A percentile compares a stretch with the other conserved stretches of the same genome.
Conservation (phyloP, 2,113 vertebrate species). For the Capricornis sumatraensis region DNA sequence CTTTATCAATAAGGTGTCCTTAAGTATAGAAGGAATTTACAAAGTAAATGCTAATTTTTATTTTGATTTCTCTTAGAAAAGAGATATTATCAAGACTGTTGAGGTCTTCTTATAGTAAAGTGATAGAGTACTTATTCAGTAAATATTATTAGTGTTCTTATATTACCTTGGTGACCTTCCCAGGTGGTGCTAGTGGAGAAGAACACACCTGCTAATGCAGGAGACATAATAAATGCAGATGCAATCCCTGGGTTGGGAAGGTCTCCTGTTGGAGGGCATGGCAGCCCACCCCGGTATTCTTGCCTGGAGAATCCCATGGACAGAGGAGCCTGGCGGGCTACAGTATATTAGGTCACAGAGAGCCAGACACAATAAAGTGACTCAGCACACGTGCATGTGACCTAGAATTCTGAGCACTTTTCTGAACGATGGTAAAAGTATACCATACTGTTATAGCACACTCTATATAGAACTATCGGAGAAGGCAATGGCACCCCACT, state of each 20-base stretch:
- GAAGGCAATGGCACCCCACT: too few relatives aligned
- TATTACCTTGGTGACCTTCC: background rate
- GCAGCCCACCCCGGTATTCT: background rate
- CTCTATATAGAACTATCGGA: background rate
- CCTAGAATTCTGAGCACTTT: background rate
- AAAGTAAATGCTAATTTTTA: background rate
- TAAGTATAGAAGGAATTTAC: background rate
- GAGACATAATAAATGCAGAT: background rate
- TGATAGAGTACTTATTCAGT: background rate
- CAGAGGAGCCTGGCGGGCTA: background rate
- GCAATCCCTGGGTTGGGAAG: rapidly evolving
- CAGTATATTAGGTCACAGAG: background rate
- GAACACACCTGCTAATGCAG: background rate
- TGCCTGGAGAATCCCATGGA: background rate
- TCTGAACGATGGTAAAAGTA: background rate
- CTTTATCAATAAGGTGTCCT: background rate
- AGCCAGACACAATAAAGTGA: background rate
- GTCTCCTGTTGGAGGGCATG: background rate
- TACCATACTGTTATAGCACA: background rate
- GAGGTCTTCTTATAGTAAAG: background rate
- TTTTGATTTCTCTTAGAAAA: background rate
- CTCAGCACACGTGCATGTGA: background rate
- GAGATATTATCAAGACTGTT: background rate
- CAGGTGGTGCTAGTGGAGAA: background rate
- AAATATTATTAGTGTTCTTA: background rate